Base-by-base conservation (phyloP, 2,888 invertebrate genomes). In the Mystacides longicornis region DNA sequence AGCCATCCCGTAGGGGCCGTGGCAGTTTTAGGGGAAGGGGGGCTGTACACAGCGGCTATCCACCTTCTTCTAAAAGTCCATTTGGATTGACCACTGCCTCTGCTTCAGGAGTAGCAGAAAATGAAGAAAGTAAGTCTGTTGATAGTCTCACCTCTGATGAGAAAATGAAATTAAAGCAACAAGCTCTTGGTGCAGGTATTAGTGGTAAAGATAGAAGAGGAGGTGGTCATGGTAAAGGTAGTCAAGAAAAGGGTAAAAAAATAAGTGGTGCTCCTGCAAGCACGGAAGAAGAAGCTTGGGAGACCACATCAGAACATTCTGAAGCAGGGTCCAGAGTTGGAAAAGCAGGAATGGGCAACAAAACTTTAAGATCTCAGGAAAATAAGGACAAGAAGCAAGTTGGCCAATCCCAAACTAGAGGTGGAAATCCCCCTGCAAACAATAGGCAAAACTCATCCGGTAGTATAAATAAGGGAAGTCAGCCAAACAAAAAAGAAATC, bases 1-100 rank as follows among this genome's bases (percentile, higher is more conserved):
- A 93, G 69, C 93, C 93, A 0, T 92, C 92, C 1, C 78, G 93
- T 51, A 83, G 93, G 56, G 93, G 93, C 3, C 79, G 93, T 58
- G 90, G 87, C 16, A 68, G 78, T 51, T 77, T 81, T 14, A 65
- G 75, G 57, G 77, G 79, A 33, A 71, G 80, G 54, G 77, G 82
- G 23, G 69, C 76, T 60, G 70, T 72, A 16, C 60, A 58, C 18
- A 85, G 86, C 3, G 89, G 89, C 68, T 88, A 89, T 1, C 87
- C 87, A n/a, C 89, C 88, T 1, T 83, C 87, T 55, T 83, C 85
- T 31, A 88, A 88, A 66, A 87, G 86, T 66, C 88, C 88, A 4
- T 89, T 89, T 66, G 74, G 82, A 61, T 72, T 81, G 65, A 72
- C 74, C 22, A 76, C 69, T 62, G 67, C 73, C 51, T 72, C 74